Base-by-base conservation (phyloP, 2,797 vertebrate species). In the Lutjanus campechanus region DNA sequence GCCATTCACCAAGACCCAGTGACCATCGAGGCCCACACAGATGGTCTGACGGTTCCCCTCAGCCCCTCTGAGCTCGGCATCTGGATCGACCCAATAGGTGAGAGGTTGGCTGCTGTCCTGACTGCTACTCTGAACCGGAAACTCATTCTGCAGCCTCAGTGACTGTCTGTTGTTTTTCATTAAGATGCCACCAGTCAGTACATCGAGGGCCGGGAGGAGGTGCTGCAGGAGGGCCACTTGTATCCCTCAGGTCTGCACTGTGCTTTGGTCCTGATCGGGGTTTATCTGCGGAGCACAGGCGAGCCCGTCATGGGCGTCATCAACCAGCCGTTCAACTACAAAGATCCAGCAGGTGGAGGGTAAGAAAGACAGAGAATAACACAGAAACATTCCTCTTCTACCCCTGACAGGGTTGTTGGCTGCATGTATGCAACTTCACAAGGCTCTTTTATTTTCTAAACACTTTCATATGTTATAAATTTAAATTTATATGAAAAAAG, bases 111-210 rank as follows among this genome's bases (percentile, higher is more conserved):
- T 1, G 2, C 11, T 51, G 40, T 58, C 47, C n/a, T 46, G 6
- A n/a, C 7, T 11, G 41, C 13, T 8, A 7, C 20, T 16, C 8
- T 50, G 43, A 29, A 54, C 29, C 4, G 19, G 4, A 8, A 71
- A 46, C 19, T 65, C 2, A 10, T 6, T 19, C 59, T 36, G 77
- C 51, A 16, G 54, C 49, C 36, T 15, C 7, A 4, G 36, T 69
- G 16, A n/a, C 66, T 54, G 9, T 75, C 19, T 77, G 16, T 40
- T n/a, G 55, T 68, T 86, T 73, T 55, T 61, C 44, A 6, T 66
- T 0, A 46, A 98, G 97, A 97, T 73, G 96, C 96, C 11, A 97
- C 96, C 40, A 97, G 96, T 74, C 97, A 97, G 87, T 97, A 98
- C 86, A 97, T 97, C 62, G 93, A 96, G 89, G 97, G 97, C 19